These are phyloP conservation scores for Caranx ignobilis DNA, from an alignment of 2,113 vertebrate genomes.

Conservation along the genomic window DNA sequence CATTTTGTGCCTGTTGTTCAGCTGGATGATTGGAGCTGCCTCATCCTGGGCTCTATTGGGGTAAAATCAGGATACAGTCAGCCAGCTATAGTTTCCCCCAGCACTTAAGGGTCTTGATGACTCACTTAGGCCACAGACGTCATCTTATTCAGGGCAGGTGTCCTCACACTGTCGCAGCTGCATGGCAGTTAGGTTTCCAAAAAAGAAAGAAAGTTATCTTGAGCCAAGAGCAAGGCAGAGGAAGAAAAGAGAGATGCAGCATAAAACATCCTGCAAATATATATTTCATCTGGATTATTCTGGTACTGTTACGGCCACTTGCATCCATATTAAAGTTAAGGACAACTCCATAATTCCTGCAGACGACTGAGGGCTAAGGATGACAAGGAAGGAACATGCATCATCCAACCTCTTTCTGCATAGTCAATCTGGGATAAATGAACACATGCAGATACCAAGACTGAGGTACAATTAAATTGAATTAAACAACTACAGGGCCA, in stretches of 20 bases:
- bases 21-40: conserved; percentile 30
- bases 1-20: conserved; percentile 43
- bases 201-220: not conserved
- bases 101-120: conserved; percentile 57
- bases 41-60: conserved; percentile 51
- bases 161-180: conserved; percentile 40
- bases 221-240: not conserved
- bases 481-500: not conserved
- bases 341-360: not conserved
- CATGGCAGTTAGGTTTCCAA: not conserved
- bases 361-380: not conserved
- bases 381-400: not conserved
- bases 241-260: not conserved
- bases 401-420: not conserved
- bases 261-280: not conserved
- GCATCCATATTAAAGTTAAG: not conserved
- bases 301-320: not conserved
- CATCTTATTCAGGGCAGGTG: conserved; percentile 57
- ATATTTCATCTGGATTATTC: not conserved
- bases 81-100: conserved; percentile 30
- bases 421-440: conserved; percentile 10
- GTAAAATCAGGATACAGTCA: conserved; percentile 27
- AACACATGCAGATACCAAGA: conserved; percentile 4
- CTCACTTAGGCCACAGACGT: conserved; percentile 61
- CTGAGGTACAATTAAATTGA: not conserved